Percentiles rank a stretch among this genome's conserved stretches.
Conservation (phyloP, 2,888 invertebrate genomes). For the Drosophila aldrichi region DNA sequence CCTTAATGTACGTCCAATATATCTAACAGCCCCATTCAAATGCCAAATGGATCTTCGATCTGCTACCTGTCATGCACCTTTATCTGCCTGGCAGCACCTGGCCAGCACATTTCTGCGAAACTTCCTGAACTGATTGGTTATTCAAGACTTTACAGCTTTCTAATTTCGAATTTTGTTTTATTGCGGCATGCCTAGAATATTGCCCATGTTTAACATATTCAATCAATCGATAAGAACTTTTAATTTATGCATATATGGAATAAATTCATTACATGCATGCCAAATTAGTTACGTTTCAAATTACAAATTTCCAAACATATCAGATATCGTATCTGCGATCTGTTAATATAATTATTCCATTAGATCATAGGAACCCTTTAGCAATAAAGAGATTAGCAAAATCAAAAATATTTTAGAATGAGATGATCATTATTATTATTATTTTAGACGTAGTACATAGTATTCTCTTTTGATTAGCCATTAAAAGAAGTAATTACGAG, state of each 20-base stretch:
- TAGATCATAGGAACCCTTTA: too few relatives aligned
- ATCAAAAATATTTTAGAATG: too few relatives aligned
- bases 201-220: slow-evolving; percentile 10
- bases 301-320: slow-evolving; percentile 23
- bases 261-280: slow-evolving; percentile 43
- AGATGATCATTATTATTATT: too few relatives aligned
- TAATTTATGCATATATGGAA: slow-evolving; percentile 45
- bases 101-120: neutral
- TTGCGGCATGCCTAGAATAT: slow-evolving; percentile 47
- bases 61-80: neutral
- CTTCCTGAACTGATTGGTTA: slow-evolving; percentile 27
- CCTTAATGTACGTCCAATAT: neutral
- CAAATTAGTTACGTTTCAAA: slow-evolving; percentile 22
- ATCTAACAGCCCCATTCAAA: neutral
- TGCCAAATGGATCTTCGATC: neutral
- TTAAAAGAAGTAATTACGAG: too few relatives aligned
- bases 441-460: too few relatives aligned
- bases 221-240: slow-evolving; percentile 21
- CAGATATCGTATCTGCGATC: slow-evolving; percentile 29
- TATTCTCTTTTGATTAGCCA: too few relatives aligned
- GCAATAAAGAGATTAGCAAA: too few relatives aligned
- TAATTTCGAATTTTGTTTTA: slow-evolving; percentile 47
- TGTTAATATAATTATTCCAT: too few relatives aligned
- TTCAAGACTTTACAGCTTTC: slow-evolving; percentile 48
- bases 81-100: neutral